Percentiles rank a stretch among this genome's conserved stretches.
phyloP scores from a whole-genome alignment of 1,140 invertebrate species.

The Zaprionus inermis region DNA sequence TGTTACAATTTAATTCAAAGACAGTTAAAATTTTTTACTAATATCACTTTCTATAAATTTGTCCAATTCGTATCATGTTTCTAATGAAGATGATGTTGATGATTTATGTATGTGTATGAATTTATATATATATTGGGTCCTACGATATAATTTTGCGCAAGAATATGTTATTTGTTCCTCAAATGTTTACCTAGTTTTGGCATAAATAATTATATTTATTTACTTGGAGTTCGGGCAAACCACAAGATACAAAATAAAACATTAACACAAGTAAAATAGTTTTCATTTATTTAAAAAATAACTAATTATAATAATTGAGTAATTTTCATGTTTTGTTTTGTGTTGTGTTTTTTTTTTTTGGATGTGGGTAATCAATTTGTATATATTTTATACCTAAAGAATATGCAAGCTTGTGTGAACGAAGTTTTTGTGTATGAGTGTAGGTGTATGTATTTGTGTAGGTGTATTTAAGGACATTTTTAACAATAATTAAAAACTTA shows the following conservation, averaged over 20 bases:
- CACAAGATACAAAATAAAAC: constrained; percentile 25
- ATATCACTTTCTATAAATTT: constrained; percentile 78
- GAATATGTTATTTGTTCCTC: constrained; percentile 56
- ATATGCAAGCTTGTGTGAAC: constrained; percentile 40
- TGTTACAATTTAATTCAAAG: constrained; percentile 70
- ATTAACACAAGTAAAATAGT: constrained; percentile 58
- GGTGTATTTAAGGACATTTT: constrained; percentile 64
- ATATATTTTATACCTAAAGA: constrained; percentile 41
- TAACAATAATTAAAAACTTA: constrained; percentile 81
- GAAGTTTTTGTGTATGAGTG: constrained; percentile 7
- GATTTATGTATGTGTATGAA: constrained; percentile 41
- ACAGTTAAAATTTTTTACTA: constrained; percentile 78
- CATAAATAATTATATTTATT: constrained; percentile 13
- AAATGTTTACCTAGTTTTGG: constrained; percentile 41
- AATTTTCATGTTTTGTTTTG: constrained; percentile 49
- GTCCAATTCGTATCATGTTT: constrained; percentile 67
- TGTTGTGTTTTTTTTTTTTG: constrained; percentile 25
- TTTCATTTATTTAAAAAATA: constrained; percentile 78
- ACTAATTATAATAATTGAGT: constrained; percentile 72
- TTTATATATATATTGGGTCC: constrained; percentile 7
- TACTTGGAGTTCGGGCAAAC: neutral
- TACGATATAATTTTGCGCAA: neutral
- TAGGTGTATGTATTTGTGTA: constrained; percentile 24
- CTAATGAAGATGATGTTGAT: constrained; percentile 49
- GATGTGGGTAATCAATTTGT: constrained; percentile 29